These are phyloP conservation scores for Lamellibrachia luymesi DNA, from an alignment of 1,140 invertebrate genomes.

Conservation along the genomic window DNA sequence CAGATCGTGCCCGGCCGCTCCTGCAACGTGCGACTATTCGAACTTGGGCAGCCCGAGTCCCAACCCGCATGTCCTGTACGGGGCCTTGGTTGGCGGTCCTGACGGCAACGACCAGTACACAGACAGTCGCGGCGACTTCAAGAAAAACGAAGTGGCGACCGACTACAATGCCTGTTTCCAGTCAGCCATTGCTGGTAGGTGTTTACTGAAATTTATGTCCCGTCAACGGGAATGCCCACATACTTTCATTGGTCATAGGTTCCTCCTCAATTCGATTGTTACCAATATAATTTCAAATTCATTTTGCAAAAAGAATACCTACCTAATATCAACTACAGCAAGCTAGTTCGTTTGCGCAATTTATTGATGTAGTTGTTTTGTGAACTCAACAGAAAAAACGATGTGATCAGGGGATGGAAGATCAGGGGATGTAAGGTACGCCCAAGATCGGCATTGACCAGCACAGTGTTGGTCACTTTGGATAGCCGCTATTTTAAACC, in stretches of 20 bases:
- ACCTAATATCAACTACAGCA: too few species aligned
- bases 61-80: constrained; percentile 31
- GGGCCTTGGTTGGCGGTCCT: too few species aligned
- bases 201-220: neutral
- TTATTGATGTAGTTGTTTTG: too few species aligned
- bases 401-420: too few species aligned
- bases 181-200: neutral
- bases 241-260: neutral
- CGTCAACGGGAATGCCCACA: neutral
- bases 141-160: neutral
- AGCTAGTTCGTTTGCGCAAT: too few species aligned
- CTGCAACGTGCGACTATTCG: constrained; percentile 40
- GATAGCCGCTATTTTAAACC: too few species aligned
- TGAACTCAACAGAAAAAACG: too few species aligned
- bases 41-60: constrained; percentile 28
- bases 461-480: too few species aligned
- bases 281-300: too few species aligned
- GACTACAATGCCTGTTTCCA: neutral
- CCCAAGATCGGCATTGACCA: too few species aligned
- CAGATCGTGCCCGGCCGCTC: constrained; percentile 51
- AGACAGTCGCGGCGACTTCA: constrained; percentile 44
- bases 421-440: too few species aligned
- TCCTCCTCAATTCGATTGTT: neutral
- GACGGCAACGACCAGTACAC: neutral
- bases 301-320: too few species aligned